A percentile compares a stretch with the other conserved stretches of the same genome.
Conservation (phyloP, 1,140 invertebrate species). For the Tribolium castaneum region DNA sequence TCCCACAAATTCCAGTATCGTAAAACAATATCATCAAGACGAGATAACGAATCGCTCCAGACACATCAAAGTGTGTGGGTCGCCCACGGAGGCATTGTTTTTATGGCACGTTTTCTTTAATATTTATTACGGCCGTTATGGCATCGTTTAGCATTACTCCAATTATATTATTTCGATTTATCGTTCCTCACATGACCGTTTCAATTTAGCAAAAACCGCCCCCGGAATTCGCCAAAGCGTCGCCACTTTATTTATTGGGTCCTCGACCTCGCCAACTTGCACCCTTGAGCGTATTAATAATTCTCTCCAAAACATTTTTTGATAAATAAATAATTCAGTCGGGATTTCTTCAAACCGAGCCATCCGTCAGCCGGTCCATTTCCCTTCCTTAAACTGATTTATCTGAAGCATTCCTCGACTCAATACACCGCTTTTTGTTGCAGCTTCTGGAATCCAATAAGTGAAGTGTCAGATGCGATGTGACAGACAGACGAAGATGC, state of each 20-base stretch:
- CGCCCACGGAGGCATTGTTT: conserved; percentile 13
- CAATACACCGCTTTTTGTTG: conserved; percentile 41
- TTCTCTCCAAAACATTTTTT: neutral
- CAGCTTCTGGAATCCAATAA: conserved; percentile 40
- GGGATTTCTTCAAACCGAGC: neutral
- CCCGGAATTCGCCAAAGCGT: conserved; percentile 13
- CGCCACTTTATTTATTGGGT: conserved; percentile 22
- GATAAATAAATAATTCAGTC: neutral
- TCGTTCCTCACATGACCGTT: neutral
- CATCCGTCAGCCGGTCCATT: neutral
- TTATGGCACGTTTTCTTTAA: conserved; percentile 9
- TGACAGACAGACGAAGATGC: conserved; percentile 53
- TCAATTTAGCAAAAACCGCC: conserved; percentile 22
- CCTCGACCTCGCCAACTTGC: conserved; percentile 2
- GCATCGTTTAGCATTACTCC: conserved; percentile 27
- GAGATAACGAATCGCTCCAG: conserved; percentile 10
- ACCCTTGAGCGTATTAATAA: conserved; percentile 13
- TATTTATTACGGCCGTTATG: conserved; percentile 35
- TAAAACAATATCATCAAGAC: conserved; percentile 19
- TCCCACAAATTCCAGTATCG: conserved; percentile 13
- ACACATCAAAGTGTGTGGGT: conserved; percentile 4
- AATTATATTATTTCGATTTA: conserved; percentile 40
- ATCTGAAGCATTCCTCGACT: neutral
- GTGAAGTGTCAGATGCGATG: conserved; percentile 55
- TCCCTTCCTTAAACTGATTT: neutral